A percentile compares a stretch with the other conserved stretches of the same genome.
phyloP scores from a whole-genome alignment of 2,888 invertebrate species.

The Flexamia atlantica region DNA sequence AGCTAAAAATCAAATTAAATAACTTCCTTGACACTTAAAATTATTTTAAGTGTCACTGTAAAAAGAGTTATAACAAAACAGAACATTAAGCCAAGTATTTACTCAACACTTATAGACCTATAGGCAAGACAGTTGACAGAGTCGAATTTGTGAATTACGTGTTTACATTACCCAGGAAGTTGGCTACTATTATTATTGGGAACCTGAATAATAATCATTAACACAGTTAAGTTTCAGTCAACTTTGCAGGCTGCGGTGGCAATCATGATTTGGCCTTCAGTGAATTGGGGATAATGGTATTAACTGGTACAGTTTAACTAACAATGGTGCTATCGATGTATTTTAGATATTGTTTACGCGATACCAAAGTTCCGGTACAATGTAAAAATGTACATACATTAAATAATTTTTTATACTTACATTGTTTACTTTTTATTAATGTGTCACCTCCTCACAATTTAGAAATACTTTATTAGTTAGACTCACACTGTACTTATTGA shows the following conservation, averaged over 20 bases:
- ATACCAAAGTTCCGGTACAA: conserved; percentile 18
- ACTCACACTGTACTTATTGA: too few species aligned
- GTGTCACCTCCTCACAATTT: too few species aligned
- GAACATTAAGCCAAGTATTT: too few species aligned
- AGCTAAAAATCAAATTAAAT: too few species aligned
- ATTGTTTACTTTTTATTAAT: too few species aligned
- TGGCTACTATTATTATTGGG: neutral
- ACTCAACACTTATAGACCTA: too few species aligned
- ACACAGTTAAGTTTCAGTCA: neutral
- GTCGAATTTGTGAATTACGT: neutral
- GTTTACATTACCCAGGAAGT: neutral
- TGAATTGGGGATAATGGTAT: conserved; percentile 7
- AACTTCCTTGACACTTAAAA: too few species aligned
- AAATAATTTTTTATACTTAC: neutral
- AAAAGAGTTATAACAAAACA: too few species aligned
- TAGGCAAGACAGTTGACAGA: neutral
- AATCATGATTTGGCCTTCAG: conserved; percentile 7
- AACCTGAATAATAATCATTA: neutral
- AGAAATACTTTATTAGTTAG: too few species aligned
- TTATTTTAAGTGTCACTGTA: too few species aligned
- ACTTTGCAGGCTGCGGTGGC: neutral
- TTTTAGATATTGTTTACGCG: neutral
- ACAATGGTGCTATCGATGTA: neutral
- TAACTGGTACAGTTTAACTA: neutral
- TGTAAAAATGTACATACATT: conserved; percentile 22